Base-by-base conservation (phyloP, 2,113 vertebrate genomes). In the Apodemus sylvaticus region DNA sequence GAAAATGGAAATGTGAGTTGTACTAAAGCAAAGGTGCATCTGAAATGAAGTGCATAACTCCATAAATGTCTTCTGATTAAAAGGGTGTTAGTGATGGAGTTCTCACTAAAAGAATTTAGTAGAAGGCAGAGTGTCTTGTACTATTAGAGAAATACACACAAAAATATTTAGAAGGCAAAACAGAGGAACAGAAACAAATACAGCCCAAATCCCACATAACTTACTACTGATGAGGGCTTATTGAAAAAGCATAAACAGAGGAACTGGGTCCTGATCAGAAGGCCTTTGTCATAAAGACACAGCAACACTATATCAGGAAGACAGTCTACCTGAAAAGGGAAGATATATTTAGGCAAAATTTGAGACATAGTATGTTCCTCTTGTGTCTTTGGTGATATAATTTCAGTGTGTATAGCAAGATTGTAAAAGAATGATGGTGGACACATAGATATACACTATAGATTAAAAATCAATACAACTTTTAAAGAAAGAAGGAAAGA, bases 101-200 rank as follows among this genome's bases (percentile, higher is more conserved):
- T 39, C 31, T 90, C 74, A 90, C 34, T 74, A 45, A 94, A 93
- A 88, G 74, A 93, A 94, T 78, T 91, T 82, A 39, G 31, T 45
- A 68, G 8, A 90, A 95, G 12, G 16, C 39, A 89, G 34, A 62
- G 48, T 26, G 39, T 16, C 34, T 31, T 12, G 4, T 53, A 26
- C 9, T 81, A 83, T 93, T 39, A 82, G 53, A 85, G 26, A 73
- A 39, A 42, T 90, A 8, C 3, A 70, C 53, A 12, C 39, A 79
- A 93, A 90, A 90, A 79, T 58, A 3, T 14, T 55, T 85, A 31
- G 39, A 94, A 53, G 79, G 26, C 34, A 91, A 55, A 89, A 90
- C 53, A 3, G 48, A 93, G 48, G 34, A 88, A n/a, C 16, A 81
- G 22, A 68, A 82, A 58, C 81, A n/a, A 88, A n/a, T 79, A 73